Evolutionary conservation across 2,797 vertebrate species (phyloP).

Genomic region (Pantherophis vulpinus): DNA sequence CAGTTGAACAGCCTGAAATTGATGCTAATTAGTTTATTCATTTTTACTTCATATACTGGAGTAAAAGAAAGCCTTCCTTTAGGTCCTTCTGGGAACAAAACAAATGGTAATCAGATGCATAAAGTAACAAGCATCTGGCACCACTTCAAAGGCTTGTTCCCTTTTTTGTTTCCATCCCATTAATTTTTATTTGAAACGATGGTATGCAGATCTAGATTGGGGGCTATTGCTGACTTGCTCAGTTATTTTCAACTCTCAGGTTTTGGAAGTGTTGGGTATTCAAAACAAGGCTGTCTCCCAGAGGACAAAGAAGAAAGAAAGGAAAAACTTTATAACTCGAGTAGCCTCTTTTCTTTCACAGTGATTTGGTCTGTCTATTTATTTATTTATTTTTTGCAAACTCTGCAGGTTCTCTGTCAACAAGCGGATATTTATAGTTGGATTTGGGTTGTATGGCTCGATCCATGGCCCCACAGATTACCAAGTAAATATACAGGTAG

Average conservation of each 20-base stretch:
- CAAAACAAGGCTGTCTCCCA: background rate
- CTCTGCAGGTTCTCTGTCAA: conserved; percentile 90
- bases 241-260: background rate
- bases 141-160: background rate
- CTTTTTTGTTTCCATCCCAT: background rate
- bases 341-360: background rate
- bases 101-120: background rate
- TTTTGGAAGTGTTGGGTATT: background rate
- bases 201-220: background rate
- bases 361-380: background rate
- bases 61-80: background rate
- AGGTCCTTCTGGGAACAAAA: background rate
- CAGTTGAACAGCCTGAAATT: background rate
- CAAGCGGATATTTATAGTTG: conserved; percentile 94
- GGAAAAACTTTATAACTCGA: no score
- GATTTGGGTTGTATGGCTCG: conserved; percentile 96
- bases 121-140: background rate
- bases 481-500: conserved; percentile 97
- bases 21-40: background rate
- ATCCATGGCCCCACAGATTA: conserved; percentile 97
- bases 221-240: no score
- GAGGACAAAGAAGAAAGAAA: no score
- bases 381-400: background rate
- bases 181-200: background rate
- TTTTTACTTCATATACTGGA: background rate